These are phyloP conservation scores for Pseudococcus jackbeardsleyi DNA, from an alignment of 2,888 invertebrate species.

Conservation along the genomic window DNA sequence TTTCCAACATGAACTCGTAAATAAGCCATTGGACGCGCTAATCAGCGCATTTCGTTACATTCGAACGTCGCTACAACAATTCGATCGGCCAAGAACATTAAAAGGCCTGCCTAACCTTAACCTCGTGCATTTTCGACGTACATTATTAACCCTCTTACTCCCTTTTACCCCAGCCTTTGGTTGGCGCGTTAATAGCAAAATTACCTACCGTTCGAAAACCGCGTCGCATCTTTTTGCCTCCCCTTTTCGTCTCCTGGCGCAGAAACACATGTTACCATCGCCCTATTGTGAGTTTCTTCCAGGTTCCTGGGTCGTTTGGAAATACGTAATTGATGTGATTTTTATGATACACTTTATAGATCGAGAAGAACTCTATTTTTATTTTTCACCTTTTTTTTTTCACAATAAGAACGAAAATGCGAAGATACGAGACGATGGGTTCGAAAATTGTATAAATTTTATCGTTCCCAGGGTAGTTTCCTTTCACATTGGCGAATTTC, in stretches of 20 bases:
- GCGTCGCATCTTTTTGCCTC: neutral
- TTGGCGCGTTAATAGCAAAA: neutral
- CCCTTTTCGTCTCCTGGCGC: neutral
- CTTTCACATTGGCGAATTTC: neutral
- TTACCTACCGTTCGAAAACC: neutral
- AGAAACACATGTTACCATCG: neutral
- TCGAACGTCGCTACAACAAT: slow-evolving; percentile 3
- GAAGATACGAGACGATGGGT: neutral
- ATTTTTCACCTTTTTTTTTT: neutral
- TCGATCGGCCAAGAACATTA: slow-evolving; percentile 31
- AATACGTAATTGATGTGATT: neutral
- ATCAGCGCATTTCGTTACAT: slow-evolving; percentile 23
- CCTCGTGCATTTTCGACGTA: slow-evolving; percentile 18
- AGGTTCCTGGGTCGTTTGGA: neutral
- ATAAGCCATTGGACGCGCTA: slow-evolving; percentile 2
- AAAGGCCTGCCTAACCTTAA: slow-evolving; percentile 31
- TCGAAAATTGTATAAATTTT: neutral
- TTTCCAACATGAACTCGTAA: slow-evolving; percentile 10
- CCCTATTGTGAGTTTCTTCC: neutral
- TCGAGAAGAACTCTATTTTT: neutral
- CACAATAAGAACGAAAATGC: neutral
- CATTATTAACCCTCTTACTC: neutral
- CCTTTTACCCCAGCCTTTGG: neutral
- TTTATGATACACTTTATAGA: neutral
- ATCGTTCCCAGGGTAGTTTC: neutral